Evolutionary conservation across 2,797 vertebrate species (phyloP), one percentile per base, ranked within the genome.

Genomic region (Zenarchopterus dispar): DNA sequence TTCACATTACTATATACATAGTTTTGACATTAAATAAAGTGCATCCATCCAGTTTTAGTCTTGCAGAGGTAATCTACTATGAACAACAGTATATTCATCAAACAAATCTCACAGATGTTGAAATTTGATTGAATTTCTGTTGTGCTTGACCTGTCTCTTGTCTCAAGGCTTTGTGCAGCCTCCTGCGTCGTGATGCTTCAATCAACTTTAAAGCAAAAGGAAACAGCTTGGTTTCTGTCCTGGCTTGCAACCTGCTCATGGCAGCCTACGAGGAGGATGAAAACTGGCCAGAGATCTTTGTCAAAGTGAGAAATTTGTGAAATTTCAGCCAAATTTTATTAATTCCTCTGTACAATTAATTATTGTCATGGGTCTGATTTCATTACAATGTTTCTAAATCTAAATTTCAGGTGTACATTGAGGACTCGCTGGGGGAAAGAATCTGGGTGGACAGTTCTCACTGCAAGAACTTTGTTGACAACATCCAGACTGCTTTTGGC

Each of bases 201-300:
- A 96, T 99, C 83, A 99, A 97, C 86, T 99, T 99, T 80, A 99
- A 99, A 88, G 96, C 98, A 50, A 99, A 99, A 85, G 98, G 97
- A 8, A 99, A 99, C 68, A 98, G 96, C 75, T 91, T 99, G 0
- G 98, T 99, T 53, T 98, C 97, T 0, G 97, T 99, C 67, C 87
- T 99, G 47, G 95, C 97, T 10, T 98, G 97, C 67, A 99, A 96
- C 84, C 93, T 99, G 19, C 94, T 99, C 63, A 99, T 99, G 98
- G 97, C 98, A 0, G 97, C 98, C 0, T 99, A 99, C 0, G 98
- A 99, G 75, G 98, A 99, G 65, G 98, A 99, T 0, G 98, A 99
- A 80, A 99, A 99, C 91, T 99, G 98, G 98, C 98, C 98, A 0
- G 97, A 99, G 87, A 98, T 99, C 75, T 99, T 99, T 69, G 97